Evolutionary conservation across 2,888 invertebrate species (phyloP).

Genomic region (Aplocera efformata): DNA sequence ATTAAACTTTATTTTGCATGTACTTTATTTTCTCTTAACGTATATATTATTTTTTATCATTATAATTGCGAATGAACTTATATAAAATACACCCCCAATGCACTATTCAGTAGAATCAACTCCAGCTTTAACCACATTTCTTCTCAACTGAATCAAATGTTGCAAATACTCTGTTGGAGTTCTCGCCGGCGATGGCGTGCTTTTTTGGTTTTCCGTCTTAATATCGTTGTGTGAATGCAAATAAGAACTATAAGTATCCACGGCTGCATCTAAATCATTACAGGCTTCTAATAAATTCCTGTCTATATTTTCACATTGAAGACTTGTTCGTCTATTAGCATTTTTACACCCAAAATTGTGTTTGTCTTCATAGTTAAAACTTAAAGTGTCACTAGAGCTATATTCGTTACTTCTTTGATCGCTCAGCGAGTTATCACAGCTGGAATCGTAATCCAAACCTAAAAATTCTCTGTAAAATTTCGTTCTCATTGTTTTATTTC

Average conservation of each 20-base stretch:
- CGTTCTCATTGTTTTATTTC: constrained; percentile 41
- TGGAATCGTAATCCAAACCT: constrained; percentile 34
- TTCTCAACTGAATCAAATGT: constrained; percentile 78
- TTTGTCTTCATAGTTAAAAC: constrained; percentile 24
- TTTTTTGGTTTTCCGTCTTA: constrained; percentile 18
- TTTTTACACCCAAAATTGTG: constrained; percentile 27
- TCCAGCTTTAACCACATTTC: constrained; percentile 75
- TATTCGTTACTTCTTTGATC: constrained; percentile 21
- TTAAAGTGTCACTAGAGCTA: constrained; percentile 29
- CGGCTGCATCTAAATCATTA: constrained; percentile 49
- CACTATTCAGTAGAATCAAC: constrained; percentile 53
- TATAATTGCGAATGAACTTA: too few relatives aligned
- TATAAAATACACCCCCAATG: too few relatives aligned
- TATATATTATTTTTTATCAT: too few relatives aligned
- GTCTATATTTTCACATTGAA: constrained; percentile 43
- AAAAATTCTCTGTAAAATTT: constrained; percentile 48
- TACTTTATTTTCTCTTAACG: too few relatives aligned
- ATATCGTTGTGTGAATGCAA: constrained; percentile 36
- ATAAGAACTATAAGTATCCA: constrained; percentile 55
- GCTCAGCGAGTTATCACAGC: constrained; percentile 1
- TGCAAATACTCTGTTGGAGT: constrained; percentile 80
- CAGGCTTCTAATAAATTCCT: constrained; percentile 56
- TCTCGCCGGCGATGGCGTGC: constrained; percentile 20
- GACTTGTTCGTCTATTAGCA: constrained; percentile 34
- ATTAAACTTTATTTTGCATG: too few relatives aligned